phyloP scores from a whole-genome alignment of 1,140 invertebrate species.

The Choristoneura fumiferana region DNA sequence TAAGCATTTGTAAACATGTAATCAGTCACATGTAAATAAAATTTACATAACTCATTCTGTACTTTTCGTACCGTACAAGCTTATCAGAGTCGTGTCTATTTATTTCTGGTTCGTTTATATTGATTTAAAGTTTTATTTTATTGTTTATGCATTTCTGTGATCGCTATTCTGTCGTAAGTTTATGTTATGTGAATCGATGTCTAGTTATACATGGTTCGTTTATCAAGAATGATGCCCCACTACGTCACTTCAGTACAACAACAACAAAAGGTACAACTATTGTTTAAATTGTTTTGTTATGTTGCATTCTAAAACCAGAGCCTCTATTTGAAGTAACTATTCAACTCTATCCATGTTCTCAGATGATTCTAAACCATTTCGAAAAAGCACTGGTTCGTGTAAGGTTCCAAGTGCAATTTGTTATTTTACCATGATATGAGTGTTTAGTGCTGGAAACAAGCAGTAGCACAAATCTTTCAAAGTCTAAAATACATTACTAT shows the following conservation, averaged over 20 bases:
- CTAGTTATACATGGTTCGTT: too few species aligned
- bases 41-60: conserved; percentile 20
- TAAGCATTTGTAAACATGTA: conserved; percentile 62
- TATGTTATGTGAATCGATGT: conserved; percentile 40
- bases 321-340: too few species aligned
- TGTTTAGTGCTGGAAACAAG: conserved; percentile 23
- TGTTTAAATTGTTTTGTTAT: too few species aligned
- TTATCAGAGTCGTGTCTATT: conserved; percentile 24
- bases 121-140: conserved; percentile 55
- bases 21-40: conserved; percentile 58
- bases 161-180: conserved; percentile 52
- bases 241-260: too few species aligned
- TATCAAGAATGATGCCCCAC: too few species aligned
- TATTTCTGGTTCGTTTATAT: conserved; percentile 37
- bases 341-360: too few species aligned
- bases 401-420: too few species aligned
- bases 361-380: too few species aligned
- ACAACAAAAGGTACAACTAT: too few species aligned
- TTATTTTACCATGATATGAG: too few species aligned
- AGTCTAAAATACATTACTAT: not conserved
- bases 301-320: too few species aligned
- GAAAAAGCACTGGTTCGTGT: too few species aligned
- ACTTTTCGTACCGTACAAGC: conserved; percentile 46
- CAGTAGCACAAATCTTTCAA: conserved; percentile 46
- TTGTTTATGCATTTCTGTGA: conserved; percentile 71